Base-by-base conservation (phyloP, 1,140 invertebrate genomes). In the Limonius californicus region DNA sequence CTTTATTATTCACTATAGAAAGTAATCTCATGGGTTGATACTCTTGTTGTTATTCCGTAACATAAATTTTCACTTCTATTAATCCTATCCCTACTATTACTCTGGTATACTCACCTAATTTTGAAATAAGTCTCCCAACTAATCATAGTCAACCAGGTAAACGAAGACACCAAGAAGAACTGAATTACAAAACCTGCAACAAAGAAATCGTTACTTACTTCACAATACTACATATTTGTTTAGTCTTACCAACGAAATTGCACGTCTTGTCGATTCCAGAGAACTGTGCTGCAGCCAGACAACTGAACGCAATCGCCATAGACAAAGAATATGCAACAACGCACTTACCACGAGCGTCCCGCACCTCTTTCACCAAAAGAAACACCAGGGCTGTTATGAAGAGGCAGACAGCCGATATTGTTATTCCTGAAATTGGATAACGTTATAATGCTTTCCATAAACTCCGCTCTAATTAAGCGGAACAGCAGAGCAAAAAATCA, bases 101-200 rank as follows among this genome's bases (percentile, higher is more conserved):
- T n/a, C n/a, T n/a, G n/a, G n/a, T n/a, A n/a, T n/a, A n/a, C 68
- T 65, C 59, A 69, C 66, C 47, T 68, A n/a, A 70, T 57, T 53
- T 60, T 58, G 45, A 61, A 65, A 9, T 65, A 45, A 6, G 68
- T 50, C 12, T 70, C 69, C 8, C 64, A 19, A 58, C 69, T 68
- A 23, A 70, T 61, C 55, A 68, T 65, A 7, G 57, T 21, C 16
- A 70, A 39, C 63, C 65, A 67, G 4, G 62, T 16, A 39, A 68
- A 70, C 8, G 69, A 68, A 1, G 58, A 50, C 14, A 68, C 18
- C 42, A 64, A 54, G 14, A 58, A 63, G 7, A 70, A 62, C 27
- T 67, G 50, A 32, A 70, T 66, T 4, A 69, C n/a, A 42, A 63
- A 68, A 39, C 67, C 69, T 70, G 35, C 39, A 68, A 68, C 3